phyloP scores from a whole-genome alignment of 2,113 vertebrate genomes.

The Myotis davidii region DNA sequence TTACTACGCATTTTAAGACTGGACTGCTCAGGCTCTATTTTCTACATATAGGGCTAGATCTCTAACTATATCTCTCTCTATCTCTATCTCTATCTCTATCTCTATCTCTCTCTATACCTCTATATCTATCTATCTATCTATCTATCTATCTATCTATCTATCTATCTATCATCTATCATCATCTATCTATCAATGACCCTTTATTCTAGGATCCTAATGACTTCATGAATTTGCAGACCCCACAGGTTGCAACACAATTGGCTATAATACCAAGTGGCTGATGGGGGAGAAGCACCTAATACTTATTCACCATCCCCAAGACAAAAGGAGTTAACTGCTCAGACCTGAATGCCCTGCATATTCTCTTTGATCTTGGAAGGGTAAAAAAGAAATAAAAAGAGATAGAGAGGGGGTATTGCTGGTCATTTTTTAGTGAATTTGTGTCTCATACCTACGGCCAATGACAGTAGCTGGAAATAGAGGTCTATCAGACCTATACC shows the following conservation, averaged over 20 bases:
- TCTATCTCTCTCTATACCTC: too few species aligned
- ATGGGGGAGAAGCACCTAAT: background rate
- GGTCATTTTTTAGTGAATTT: background rate
- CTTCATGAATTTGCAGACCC: background rate
- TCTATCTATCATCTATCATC: too few species aligned
- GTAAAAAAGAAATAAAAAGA: background rate
- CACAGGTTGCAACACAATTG: background rate
- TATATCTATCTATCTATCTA: too few species aligned
- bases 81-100: too few species aligned
- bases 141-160: too few species aligned
- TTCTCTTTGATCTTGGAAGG: background rate
- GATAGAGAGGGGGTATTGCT: background rate
- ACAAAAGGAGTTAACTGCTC: background rate
- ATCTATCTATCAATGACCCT: background rate
- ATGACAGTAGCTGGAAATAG: background rate
- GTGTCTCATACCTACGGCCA: background rate
- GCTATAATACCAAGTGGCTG: background rate
- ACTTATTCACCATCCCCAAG: background rate
- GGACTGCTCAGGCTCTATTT: background rate
- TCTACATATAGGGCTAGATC: background rate
- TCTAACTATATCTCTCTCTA: too few species aligned
- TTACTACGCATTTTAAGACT: background rate
- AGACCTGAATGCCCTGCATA: background rate
- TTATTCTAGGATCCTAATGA: background rate
- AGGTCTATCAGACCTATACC: background rate